These are phyloP conservation scores for Excalfactoria chinensis DNA, from an alignment of 2,113 vertebrate genomes.

Conservation along the genomic window DNA sequence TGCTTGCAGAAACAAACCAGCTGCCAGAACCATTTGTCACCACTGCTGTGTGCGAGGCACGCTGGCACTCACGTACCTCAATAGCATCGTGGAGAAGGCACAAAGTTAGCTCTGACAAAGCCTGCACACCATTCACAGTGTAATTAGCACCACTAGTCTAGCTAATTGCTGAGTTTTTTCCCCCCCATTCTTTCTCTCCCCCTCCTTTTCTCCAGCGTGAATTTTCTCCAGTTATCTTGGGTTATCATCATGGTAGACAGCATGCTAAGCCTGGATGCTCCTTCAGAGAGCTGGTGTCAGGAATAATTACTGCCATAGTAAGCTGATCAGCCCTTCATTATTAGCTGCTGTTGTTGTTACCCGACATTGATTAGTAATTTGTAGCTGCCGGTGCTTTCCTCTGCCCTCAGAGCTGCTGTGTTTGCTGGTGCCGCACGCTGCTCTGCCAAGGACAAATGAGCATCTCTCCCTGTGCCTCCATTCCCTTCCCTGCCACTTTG, in stretches of 20 bases:
- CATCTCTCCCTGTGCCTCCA: background rate
- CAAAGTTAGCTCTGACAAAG: slow-evolving; percentile 28
- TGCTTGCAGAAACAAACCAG: slow-evolving; percentile 42
- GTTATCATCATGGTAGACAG: slow-evolving; percentile 49
- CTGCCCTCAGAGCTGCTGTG: background rate
- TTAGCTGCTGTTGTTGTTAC: slow-evolving; percentile 72
- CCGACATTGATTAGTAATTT: slow-evolving; percentile 72
- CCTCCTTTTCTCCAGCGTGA: background rate
- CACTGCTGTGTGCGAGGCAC: background rate
- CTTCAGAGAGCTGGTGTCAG: slow-evolving; percentile 62
- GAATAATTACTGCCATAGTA: slow-evolving; percentile 62
- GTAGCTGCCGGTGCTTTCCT: slow-evolving; percentile 60
- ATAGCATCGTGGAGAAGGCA: background rate
- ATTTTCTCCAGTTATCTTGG: slow-evolving; percentile 50
- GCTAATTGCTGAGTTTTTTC: slow-evolving; percentile 30
- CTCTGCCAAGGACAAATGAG: slow-evolving; percentile 41
- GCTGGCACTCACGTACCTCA: background rate
- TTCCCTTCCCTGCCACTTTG: background rate
- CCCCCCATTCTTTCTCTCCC: background rate
- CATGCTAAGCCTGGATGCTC: slow-evolving; percentile 39
- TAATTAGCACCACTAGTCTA: slow-evolving; percentile 70
- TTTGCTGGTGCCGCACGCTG: background rate
- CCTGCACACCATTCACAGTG: slow-evolving; percentile 37
- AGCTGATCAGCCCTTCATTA: slow-evolving; percentile 71
- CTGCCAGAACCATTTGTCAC: slow-evolving; percentile 34